Percentiles rank a stretch among this genome's conserved stretches.
phyloP scores from a whole-genome alignment of 1,140 invertebrate genomes.

The Lepidurus packardi region DNA sequence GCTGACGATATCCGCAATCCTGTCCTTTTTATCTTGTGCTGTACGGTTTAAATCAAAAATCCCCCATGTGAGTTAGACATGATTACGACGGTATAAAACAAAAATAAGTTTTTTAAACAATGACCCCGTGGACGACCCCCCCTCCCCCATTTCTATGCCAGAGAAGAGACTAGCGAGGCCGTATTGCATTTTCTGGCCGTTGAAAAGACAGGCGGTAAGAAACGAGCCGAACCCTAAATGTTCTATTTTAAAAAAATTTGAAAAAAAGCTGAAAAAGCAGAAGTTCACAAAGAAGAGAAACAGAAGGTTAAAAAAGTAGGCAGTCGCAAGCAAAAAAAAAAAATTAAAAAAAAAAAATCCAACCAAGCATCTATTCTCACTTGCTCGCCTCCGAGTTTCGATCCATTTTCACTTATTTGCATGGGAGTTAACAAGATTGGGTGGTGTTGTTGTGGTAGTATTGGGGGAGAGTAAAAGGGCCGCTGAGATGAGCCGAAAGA shows the following conservation, averaged over 20 bases:
- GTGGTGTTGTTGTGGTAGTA: not conserved
- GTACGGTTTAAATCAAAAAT: not conserved
- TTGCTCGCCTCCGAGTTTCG: not conserved
- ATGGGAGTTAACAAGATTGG: not conserved
- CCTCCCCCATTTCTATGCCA: conserved; percentile 10
- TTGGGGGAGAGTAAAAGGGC: not conserved
- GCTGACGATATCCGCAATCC: not conserved
- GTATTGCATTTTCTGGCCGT: not conserved
- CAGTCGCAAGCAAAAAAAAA: not conserved
- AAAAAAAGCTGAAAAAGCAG: not conserved
- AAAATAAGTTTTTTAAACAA: not conserved
- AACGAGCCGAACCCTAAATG: not conserved
- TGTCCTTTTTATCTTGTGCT: not conserved
- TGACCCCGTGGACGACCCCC: not conserved
- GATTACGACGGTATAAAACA: not conserved
- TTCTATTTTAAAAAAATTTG: not conserved
- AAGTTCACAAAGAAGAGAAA: not conserved
- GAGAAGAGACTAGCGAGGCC: conserved; percentile 8
- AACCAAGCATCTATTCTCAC: not conserved
- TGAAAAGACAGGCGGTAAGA: not conserved
- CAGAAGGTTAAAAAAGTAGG: not conserved
- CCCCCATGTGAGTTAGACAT: not conserved
- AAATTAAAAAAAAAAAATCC: not conserved
- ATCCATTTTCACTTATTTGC: conserved; percentile 19
- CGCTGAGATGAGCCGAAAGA: not conserved